These are phyloP conservation scores for Microtus ochrogaster DNA, from an alignment of 2,113 vertebrate genomes.

Conservation along the genomic window DNA sequence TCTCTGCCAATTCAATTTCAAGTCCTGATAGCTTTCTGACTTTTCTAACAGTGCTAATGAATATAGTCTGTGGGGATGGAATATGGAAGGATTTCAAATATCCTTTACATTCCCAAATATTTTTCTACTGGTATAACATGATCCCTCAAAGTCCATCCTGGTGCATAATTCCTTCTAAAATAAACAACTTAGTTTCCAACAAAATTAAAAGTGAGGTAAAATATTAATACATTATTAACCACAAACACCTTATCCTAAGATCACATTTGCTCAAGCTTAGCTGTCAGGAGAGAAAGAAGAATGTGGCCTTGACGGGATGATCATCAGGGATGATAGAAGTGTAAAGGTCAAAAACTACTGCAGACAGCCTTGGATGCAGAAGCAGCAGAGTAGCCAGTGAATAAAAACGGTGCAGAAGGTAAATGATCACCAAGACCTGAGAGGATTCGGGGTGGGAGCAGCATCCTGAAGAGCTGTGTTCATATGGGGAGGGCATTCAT, in stretches of 20 bases:
- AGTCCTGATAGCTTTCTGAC: background rate
- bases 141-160: constrained; percentile 22
- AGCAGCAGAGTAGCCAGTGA: background rate
- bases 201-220: constrained; percentile 67
- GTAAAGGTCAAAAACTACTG: background rate
- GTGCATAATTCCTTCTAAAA: constrained; percentile 35
- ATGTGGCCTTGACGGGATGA: background rate
- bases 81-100: background rate
- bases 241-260: constrained; percentile 66
- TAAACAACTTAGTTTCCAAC: constrained; percentile 62
- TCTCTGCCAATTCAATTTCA: background rate
- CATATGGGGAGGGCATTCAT: background rate
- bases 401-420: background rate
- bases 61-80: background rate
- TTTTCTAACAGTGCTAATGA: background rate
- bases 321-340: constrained; percentile 16
- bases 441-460: too few species aligned
- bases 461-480: background rate
- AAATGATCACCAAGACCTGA: background rate
- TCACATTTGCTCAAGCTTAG: constrained; percentile 65
- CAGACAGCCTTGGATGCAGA: background rate
- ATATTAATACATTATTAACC: constrained; percentile 72
- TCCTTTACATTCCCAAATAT: background rate
- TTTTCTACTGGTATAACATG: background rate
- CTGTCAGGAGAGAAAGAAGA: constrained; percentile 57